Evolutionary conservation across 2,888 invertebrate species (phyloP).

Genomic region (Julus scandinavius): DNA sequence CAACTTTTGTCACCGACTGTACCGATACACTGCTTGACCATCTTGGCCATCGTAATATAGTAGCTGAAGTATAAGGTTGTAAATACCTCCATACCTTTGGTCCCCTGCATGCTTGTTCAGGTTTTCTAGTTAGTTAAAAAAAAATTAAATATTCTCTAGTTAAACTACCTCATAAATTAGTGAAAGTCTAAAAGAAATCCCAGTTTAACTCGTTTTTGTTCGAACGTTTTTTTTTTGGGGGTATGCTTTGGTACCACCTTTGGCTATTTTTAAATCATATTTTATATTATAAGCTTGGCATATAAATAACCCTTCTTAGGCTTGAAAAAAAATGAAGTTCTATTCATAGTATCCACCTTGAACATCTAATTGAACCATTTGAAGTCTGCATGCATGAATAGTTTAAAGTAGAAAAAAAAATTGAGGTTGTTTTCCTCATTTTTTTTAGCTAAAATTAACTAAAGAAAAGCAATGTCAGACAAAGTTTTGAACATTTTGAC

Average conservation of each 20-base stretch:
- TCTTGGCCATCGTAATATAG: slow-evolving; percentile 34
- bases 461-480: neutral
- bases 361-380: slow-evolving; percentile 48
- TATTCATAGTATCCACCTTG: neutral
- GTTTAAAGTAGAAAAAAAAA: neutral
- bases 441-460: neutral
- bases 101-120: neutral
- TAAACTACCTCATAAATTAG: slow-evolving; percentile 50
- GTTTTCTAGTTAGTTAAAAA: slow-evolving; percentile 14
- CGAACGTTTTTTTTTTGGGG: neutral
- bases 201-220: slow-evolving; percentile 16
- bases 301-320: slow-evolving; percentile 49
- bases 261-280: slow-evolving; percentile 46
- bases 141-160: slow-evolving; percentile 35
- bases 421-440: slow-evolving; percentile 23
- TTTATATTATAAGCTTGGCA: slow-evolving; percentile 43
- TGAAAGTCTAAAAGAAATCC: slow-evolving; percentile 35
- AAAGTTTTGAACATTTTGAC: neutral
- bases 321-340: neutral
- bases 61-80: neutral
- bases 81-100: neutral
- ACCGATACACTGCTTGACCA: neutral
- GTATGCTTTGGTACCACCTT: slow-evolving; percentile 7
- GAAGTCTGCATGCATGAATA: slow-evolving; percentile 42
- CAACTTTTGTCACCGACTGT: slow-evolving; percentile 41